Conservation (phyloP, 2,797 vertebrate genomes). For the Megaceryle alcyon region DNA sequence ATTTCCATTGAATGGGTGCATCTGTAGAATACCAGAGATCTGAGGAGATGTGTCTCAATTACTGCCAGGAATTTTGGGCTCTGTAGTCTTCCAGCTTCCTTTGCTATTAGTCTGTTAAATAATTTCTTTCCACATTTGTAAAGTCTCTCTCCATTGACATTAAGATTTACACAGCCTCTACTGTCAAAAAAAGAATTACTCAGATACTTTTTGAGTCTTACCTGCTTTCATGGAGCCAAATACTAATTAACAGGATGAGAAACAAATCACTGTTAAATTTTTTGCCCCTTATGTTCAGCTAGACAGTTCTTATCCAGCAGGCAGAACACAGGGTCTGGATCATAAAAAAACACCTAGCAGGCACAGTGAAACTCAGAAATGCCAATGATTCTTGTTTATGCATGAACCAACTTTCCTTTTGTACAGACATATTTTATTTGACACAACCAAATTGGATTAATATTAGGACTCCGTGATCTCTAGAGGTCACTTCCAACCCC, state of each 20-base stretch:
- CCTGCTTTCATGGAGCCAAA: background rate
- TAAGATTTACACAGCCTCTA: constrained; percentile 83
- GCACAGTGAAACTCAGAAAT: background rate
- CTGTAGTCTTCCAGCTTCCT: background rate
- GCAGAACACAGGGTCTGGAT: background rate
- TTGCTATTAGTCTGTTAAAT: background rate
- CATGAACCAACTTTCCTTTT: background rate
- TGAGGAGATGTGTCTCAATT: background rate
- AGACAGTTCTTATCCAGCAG: background rate
- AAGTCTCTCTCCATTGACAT: constrained; percentile 82
- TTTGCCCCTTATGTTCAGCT: background rate
- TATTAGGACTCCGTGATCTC: background rate
- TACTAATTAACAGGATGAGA: background rate
- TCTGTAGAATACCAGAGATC: background rate
- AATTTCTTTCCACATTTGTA: constrained; percentile 82
- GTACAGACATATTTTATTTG: background rate
- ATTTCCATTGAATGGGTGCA: background rate
- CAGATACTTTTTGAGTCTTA: constrained; percentile 81
- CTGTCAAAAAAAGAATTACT: constrained; percentile 85
- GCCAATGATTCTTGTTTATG: background rate
- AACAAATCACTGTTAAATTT: background rate
- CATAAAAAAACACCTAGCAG: background rate
- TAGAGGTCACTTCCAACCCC: too few relatives aligned
- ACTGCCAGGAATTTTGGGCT: background rate
- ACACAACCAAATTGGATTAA: background rate